Evolutionary conservation across 30 jellyfish, hydroid and myxozoan species (phyloP), one percentile per base, ranked within the genome.

Genomic region (Sanderia malayensis): DNA sequence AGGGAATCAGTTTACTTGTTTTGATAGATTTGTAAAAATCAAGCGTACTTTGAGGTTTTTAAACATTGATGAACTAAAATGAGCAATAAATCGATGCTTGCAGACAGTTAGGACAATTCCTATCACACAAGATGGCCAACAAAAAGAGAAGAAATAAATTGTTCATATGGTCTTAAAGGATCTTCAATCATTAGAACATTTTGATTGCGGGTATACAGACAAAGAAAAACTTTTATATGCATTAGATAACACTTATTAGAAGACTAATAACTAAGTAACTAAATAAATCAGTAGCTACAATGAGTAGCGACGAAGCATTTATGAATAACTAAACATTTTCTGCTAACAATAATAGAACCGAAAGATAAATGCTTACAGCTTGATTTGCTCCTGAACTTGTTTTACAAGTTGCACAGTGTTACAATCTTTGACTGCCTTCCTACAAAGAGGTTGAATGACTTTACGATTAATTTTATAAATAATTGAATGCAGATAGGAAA

Each of bases 361-460:
- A 25, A 18, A 6, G 30, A 61, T 30, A 20, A 61, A 61, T 61
- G 10, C 74, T 61, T 61, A 61, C 74, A 0, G 55, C 74, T 61
- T 61, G 74, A 61, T 61, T 61, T 61, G 74, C 74, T 61, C 74
- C 30, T 61, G 74, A 61, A 61, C 55, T 61, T 61, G 74, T 29
- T 61, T 61, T 61, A 61, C 55, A 24, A 61, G 74, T 61, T 61
- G 74, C 53, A 61, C 74, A 29, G 74, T 61, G 74, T 28, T 61
- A 61, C 74, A 61, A 27, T 61, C 74, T 26, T 61, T 28, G 22
- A 61, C 57, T 13, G 74, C 57, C 4, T 37, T 61, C 74, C 74
- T 61, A 61, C 74, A 27, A 61, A 49, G 64, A 49, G 64, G 24
- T 49, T 49, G 25, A 4, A 49, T 49, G 64, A 49, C 64, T 49